phyloP scores from a whole-genome alignment of 2,888 invertebrate genomes.

The Oscheius sp. region DNA sequence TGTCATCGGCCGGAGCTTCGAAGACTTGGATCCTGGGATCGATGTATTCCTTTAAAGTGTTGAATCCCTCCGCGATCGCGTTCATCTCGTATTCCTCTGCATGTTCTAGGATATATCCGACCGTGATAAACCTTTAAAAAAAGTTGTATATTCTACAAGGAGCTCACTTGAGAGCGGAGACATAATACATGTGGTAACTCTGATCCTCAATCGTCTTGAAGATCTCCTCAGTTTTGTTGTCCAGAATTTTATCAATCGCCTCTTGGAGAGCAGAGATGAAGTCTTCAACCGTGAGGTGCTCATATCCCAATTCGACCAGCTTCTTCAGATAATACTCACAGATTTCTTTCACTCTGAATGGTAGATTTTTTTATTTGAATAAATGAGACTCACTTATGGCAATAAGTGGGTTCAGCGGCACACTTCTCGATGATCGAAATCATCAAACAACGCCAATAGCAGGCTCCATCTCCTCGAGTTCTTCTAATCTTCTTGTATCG shows the following conservation, averaged over 20 bases:
- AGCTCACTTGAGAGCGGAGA: background rate
- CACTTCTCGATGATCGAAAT: constrained; percentile 1
- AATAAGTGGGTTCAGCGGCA: background rate
- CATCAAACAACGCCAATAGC: constrained; percentile 9
- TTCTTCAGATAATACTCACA: background rate
- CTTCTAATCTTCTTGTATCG: background rate
- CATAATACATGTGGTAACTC: constrained; percentile 7
- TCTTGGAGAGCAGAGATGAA: background rate
- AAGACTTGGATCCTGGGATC: background rate
- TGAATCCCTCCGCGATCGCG: background rate
- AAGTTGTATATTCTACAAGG: too few relatives aligned
- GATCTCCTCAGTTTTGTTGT: background rate
- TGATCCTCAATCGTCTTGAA: too few relatives aligned
- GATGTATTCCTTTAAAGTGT: background rate
- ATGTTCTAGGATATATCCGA: background rate
- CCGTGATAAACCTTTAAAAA: constrained; percentile 3
- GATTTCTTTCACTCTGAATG: background rate
- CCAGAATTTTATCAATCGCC: background rate
- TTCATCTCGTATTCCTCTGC: background rate
- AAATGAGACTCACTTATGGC: background rate
- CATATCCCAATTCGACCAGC: background rate
- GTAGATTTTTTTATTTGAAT: background rate
- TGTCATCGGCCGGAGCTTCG: constrained; percentile 6
- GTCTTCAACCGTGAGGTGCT: background rate
- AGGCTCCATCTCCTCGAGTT: constrained; percentile 5